These are phyloP conservation scores for Brachyhypopomus gauderio DNA, from an alignment of 2,113 vertebrate species.

Conservation along the genomic window DNA sequence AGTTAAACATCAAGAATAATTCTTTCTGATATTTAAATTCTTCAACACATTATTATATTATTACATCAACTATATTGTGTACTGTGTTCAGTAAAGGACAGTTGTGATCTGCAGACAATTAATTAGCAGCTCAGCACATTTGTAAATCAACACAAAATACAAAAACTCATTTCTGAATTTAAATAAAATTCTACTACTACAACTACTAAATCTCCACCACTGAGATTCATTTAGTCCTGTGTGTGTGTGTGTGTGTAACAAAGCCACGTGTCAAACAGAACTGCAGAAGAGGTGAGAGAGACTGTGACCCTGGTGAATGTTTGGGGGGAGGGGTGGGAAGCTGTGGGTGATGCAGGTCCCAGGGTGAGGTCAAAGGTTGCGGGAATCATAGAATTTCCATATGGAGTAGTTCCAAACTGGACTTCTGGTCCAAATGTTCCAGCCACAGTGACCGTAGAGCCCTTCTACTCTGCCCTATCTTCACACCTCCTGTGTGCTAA, in stretches of 20 bases:
- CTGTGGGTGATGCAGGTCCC: neutral
- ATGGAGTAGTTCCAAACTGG: slow-evolving; percentile 23
- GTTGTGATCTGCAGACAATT: neutral
- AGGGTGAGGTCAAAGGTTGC: slow-evolving; percentile 2
- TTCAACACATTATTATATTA: too few species aligned
- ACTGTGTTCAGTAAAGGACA: neutral
- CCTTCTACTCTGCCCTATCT: neutral
- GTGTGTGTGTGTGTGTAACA: slow-evolving; percentile 2
- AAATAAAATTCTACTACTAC: slow-evolving; percentile 8
- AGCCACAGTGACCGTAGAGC: neutral
- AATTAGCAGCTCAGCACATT: neutral
- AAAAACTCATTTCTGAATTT: neutral
- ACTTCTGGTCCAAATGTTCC: slow-evolving; percentile 34
- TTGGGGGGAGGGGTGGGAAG: neutral
- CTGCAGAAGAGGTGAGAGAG: slow-evolving; percentile 3
- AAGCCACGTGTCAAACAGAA: neutral
- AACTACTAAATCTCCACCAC: neutral
- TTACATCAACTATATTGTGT: too few species aligned
- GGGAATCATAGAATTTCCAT: slow-evolving; percentile 13
- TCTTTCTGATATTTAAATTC: too few species aligned
- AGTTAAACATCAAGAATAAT: neutral
- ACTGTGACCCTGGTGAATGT: too few species aligned
- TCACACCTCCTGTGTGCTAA: neutral
- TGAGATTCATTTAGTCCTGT: slow-evolving; percentile 23
- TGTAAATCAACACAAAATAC: slow-evolving; percentile 12